Conservation (phyloP, 1,140 invertebrate genomes). For the Charaxes varanes region DNA sequence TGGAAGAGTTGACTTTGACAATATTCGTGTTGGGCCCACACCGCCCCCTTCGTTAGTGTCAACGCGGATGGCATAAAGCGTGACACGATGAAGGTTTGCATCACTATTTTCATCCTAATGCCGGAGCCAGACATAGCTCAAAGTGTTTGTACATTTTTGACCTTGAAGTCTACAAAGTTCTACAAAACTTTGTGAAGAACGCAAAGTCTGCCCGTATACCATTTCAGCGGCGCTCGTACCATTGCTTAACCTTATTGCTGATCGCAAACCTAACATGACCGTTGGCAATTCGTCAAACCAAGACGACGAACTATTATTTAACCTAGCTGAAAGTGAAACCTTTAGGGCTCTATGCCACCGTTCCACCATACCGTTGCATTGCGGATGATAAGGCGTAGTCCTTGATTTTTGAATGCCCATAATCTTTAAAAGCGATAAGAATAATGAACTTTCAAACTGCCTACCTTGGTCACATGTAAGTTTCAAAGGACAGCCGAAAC, state of each 20-base stretch:
- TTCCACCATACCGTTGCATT: constrained; percentile 10
- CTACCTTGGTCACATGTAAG: constrained; percentile 8
- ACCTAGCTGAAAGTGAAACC: constrained; percentile 4
- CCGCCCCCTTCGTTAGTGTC: too few relatives aligned
- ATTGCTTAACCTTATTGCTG: constrained; percentile 4
- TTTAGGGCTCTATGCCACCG: constrained; percentile 14
- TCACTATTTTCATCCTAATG: too few relatives aligned
- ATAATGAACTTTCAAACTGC: constrained; percentile 9
- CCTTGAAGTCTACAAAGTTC: too few relatives aligned
- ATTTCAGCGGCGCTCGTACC: constrained; percentile 11
- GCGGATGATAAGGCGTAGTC: constrained; percentile 14
- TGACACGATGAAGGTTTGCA: too few relatives aligned
- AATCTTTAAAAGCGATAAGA: constrained; percentile 2
- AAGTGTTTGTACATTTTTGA: too few relatives aligned
- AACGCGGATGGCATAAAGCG: too few relatives aligned
- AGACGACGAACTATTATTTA: constrained; percentile 5
- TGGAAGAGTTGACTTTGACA: too few relatives aligned
- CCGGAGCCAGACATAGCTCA: too few relatives aligned
- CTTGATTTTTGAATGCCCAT: constrained; percentile 12
- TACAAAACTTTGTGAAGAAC: too few relatives aligned
- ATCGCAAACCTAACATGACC: constrained; percentile 11
- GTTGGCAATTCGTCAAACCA: constrained; percentile 13
- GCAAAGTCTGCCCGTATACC: constrained; percentile 10
- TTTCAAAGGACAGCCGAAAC: constrained; percentile 2
- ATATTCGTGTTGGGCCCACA: too few relatives aligned